Percentiles rank a stretch among this genome's conserved stretches.
Conservation (phyloP, 1,140 invertebrate species). For the Maniola jurtina region DNA sequence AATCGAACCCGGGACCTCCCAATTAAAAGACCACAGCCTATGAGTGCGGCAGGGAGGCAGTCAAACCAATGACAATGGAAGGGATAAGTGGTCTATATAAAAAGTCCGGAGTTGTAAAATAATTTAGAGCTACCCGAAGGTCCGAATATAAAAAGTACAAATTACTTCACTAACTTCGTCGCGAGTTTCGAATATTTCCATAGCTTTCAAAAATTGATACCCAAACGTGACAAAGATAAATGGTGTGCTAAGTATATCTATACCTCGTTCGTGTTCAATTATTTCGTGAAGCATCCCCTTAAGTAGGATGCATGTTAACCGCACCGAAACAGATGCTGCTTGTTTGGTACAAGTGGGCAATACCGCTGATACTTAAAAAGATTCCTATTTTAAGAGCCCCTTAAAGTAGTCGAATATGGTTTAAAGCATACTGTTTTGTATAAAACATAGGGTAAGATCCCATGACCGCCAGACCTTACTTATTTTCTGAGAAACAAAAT, state of each 20-base stretch:
- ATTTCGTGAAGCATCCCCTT: slow-evolving; percentile 39
- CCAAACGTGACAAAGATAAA: slow-evolving; percentile 46
- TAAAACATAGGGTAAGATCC: not conserved
- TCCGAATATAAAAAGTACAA: no score
- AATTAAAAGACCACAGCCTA: no score
- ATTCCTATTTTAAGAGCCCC: slow-evolving; percentile 12
- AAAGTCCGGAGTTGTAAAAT: no score
- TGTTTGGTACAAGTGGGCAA: slow-evolving; percentile 39
- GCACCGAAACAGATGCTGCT: slow-evolving; percentile 41
- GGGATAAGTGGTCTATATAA: no score
- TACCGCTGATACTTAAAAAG: slow-evolving; percentile 2
- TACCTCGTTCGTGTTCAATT: slow-evolving; percentile 52
- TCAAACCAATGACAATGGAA: no score
- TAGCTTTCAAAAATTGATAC: not conserved
- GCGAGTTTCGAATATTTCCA: slow-evolving; percentile 13
- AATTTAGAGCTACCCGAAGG: no score
- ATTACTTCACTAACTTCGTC: no score
- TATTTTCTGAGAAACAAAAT: no score
- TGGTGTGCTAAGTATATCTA: slow-evolving; percentile 49
- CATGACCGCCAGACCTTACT: no score
- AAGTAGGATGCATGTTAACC: slow-evolving; percentile 49
- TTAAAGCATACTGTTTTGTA: not conserved
- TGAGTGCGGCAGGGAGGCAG: no score
- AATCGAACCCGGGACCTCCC: no score
- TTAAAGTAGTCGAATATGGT: not conserved